phyloP scores from a whole-genome alignment of 2,888 invertebrate species.

The Campopleginae sp. region DNA sequence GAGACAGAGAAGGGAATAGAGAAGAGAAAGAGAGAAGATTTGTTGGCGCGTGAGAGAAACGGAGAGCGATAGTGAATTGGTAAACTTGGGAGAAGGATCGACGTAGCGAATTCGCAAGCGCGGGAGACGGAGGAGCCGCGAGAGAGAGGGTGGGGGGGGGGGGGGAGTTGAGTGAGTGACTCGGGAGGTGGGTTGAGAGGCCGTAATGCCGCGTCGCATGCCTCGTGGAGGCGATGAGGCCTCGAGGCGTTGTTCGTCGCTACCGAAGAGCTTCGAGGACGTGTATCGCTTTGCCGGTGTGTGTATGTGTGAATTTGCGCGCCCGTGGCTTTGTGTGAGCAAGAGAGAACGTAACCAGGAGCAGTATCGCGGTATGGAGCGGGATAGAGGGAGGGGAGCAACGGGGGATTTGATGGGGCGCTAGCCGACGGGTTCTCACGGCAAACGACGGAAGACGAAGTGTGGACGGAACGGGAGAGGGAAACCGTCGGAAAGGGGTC shows the following conservation, averaged over 20 bases:
- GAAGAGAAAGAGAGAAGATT: conserved; percentile 14
- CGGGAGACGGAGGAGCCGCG: not conserved
- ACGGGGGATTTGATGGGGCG: conserved; percentile 47
- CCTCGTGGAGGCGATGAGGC: conserved; percentile 81
- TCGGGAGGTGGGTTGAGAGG: conserved; percentile 53
- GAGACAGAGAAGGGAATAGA: conserved; percentile 13
- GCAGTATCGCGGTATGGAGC: conserved; percentile 59
- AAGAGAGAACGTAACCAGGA: conserved; percentile 63
- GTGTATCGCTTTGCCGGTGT: conserved; percentile 44
- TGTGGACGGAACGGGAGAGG: conserved; percentile 21
- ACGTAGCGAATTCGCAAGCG: not conserved
- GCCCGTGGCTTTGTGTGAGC: conserved; percentile 69
- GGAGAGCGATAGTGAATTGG: not conserved
- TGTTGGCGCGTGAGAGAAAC: conserved; percentile 6
- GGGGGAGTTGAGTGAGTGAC: conserved; percentile 21
- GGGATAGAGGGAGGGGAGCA: conserved; percentile 35
- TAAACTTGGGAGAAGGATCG: not conserved
- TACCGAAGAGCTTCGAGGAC: conserved; percentile 67
- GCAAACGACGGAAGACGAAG: conserved; percentile 62
- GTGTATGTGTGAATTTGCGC: conserved; percentile 68
- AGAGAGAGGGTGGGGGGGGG: conserved; percentile 25
- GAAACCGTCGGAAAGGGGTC: not conserved
- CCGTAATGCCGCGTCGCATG: conserved; percentile 76
- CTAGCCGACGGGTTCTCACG: conserved; percentile 66
- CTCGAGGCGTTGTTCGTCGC: conserved; percentile 78